Evolutionary conservation across 2,888 invertebrate species (phyloP).

Genomic region (Andrena praecox): DNA sequence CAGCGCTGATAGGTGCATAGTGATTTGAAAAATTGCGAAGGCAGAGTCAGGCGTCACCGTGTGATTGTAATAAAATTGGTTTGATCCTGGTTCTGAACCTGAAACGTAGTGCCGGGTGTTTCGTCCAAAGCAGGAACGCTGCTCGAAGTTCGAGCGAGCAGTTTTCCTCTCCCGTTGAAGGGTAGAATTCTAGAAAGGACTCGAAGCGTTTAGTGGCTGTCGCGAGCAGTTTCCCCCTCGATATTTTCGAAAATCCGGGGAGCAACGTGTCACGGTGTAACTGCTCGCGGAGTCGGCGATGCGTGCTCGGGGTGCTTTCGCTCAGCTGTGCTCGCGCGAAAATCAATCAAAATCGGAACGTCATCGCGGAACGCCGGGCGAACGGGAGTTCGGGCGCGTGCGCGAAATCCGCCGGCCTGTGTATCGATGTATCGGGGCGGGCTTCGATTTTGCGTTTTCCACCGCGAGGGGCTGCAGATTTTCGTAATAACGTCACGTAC

Average conservation of each 20-base stretch:
- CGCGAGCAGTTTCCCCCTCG: not conserved
- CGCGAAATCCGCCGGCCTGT: constrained; percentile 20
- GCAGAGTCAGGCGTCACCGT: no score
- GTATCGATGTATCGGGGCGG: constrained; percentile 21
- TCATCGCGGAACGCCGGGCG: constrained; percentile 46
- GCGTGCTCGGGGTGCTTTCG: constrained; percentile 30
- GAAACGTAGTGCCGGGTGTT: not conserved
- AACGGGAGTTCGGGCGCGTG: constrained; percentile 39
- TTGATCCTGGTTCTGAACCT: no score
- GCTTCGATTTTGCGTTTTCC: constrained; percentile 66
- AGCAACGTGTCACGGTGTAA: constrained; percentile 8
- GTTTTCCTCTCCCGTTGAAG: no score
- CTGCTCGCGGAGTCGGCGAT: constrained; percentile 17
- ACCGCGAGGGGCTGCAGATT: constrained; percentile 41
- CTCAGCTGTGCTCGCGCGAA: constrained; percentile 53
- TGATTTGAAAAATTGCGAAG: no score
- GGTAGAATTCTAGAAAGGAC: not conserved
- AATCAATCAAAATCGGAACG: constrained; percentile 60
- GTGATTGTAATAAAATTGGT: no score
- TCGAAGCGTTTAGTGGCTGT: not conserved
- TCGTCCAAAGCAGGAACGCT: not conserved
- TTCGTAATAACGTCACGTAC: constrained; percentile 81
- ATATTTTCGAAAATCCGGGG: not conserved
- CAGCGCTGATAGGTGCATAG: no score
- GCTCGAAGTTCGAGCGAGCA: not conserved